These are phyloP conservation scores for Speoplatyrhinus poulsoni DNA, from an alignment of 2,113 vertebrate genomes.

Conservation along the genomic window DNA sequence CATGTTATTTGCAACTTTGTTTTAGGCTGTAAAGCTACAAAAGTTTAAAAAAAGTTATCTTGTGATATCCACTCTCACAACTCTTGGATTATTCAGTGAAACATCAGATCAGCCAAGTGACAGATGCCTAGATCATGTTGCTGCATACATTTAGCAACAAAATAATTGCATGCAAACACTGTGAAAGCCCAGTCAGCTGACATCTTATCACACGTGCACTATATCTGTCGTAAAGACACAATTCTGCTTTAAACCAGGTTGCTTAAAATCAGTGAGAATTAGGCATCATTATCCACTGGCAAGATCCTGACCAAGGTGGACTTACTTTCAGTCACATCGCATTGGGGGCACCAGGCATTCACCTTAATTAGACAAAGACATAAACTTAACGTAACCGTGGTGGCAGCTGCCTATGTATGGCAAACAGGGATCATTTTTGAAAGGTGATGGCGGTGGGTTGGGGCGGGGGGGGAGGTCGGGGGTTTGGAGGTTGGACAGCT, in stretches of 20 bases:
- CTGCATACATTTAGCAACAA: not conserved
- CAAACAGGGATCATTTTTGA: constrained; percentile 74
- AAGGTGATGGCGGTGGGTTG: constrained; percentile 60
- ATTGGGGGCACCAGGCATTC: constrained; percentile 71
- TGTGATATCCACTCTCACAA: not conserved
- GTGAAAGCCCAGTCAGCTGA: not conserved
- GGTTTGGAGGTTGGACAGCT: constrained; percentile 54
- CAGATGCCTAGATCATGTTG: not conserved
- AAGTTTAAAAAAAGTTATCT: no score
- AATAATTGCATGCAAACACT: constrained; percentile 1
- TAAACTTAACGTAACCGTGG: constrained; percentile 76
- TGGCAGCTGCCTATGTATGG: constrained; percentile 79
- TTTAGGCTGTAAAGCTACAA: no score
- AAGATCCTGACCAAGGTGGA: constrained; percentile 72
- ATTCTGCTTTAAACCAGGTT: not conserved
- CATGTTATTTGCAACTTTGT: no score
- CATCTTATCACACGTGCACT: not conserved
- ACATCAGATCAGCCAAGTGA: not conserved
- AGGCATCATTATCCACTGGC: constrained; percentile 33
- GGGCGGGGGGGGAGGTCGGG: constrained; percentile 34
- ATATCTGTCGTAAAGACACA: not conserved
- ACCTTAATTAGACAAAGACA: constrained; percentile 82
- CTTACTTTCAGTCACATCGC: constrained; percentile 73
- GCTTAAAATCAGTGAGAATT: not conserved
- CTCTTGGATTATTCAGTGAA: not conserved